phyloP scores from a whole-genome alignment of 2,113 vertebrate genomes.

The Melozone crissalis region DNA sequence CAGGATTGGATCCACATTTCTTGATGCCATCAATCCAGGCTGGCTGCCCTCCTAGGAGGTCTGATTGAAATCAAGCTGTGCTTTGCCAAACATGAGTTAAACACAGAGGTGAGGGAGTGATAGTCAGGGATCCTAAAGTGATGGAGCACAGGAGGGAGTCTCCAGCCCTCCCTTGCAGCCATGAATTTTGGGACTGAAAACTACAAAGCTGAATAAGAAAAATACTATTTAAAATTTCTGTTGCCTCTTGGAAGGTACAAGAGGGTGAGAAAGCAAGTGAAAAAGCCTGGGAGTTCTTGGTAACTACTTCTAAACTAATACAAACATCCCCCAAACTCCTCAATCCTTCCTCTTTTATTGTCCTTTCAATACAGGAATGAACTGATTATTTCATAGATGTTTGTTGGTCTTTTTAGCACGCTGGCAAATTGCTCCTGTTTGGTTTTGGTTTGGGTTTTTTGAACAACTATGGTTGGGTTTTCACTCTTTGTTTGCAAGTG shows the following conservation, averaged over 20 bases:
- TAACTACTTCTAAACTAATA: background rate
- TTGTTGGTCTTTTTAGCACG: background rate
- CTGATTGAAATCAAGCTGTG: constrained; percentile 31
- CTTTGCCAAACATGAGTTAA: constrained; percentile 21
- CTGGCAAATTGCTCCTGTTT: background rate
- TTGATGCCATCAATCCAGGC: constrained; percentile 21
- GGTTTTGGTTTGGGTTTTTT: background rate
- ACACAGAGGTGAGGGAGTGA: background rate
- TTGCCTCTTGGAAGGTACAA: background rate
- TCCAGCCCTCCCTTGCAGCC: background rate
- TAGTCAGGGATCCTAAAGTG: background rate
- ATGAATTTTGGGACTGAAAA: background rate
- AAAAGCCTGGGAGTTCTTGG: background rate
- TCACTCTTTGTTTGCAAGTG: constrained; percentile 13
- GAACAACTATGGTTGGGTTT: background rate
- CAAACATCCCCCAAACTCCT: background rate
- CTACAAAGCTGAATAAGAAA: background rate
- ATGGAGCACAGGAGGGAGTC: background rate
- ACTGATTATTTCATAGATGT: background rate
- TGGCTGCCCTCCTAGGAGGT: constrained; percentile 24
- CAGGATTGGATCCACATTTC: background rate
- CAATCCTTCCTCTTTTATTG: background rate
- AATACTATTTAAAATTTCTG: background rate
- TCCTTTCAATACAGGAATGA: background rate
- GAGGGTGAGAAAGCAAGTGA: background rate